Conservation (phyloP, 2,797 vertebrate genomes). For the Labeo calbasu region DNA sequence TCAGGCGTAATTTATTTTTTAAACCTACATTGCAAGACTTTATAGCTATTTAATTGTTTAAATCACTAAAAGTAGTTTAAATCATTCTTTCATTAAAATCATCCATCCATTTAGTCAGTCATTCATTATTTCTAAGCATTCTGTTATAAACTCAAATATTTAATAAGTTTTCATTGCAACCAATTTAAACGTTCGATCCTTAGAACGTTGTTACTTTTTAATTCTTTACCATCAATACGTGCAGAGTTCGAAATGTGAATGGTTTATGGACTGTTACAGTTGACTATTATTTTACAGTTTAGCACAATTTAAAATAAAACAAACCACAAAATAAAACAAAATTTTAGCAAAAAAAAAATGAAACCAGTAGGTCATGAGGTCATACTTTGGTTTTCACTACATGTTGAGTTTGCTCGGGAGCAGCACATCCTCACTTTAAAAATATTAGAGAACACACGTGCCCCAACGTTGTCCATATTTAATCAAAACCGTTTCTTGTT, state of each 20-base stretch:
- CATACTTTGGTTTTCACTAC: background rate
- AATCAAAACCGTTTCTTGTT: constrained; percentile 2
- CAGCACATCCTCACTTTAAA: background rate
- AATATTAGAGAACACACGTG: background rate
- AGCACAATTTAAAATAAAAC: background rate
- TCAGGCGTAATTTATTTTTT: background rate
- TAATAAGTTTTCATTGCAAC: background rate
- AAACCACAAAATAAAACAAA: background rate
- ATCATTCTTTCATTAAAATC: background rate
- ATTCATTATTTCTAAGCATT: background rate
- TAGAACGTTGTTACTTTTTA: background rate
- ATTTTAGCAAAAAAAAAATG: background rate
- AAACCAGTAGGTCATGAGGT: background rate
- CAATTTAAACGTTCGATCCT: background rate
- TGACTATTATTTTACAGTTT: background rate
- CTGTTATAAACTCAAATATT: background rate
- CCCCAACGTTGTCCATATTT: background rate
- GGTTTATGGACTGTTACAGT: background rate
- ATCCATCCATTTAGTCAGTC: background rate
- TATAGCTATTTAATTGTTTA: background rate
- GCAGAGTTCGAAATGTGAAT: background rate
- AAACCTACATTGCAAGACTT: background rate
- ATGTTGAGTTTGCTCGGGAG: background rate
- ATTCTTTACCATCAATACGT: background rate
- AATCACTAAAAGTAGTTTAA: background rate